Conservation (phyloP, 2,888 invertebrate genomes). For the Limnephilus rhombicus region DNA sequence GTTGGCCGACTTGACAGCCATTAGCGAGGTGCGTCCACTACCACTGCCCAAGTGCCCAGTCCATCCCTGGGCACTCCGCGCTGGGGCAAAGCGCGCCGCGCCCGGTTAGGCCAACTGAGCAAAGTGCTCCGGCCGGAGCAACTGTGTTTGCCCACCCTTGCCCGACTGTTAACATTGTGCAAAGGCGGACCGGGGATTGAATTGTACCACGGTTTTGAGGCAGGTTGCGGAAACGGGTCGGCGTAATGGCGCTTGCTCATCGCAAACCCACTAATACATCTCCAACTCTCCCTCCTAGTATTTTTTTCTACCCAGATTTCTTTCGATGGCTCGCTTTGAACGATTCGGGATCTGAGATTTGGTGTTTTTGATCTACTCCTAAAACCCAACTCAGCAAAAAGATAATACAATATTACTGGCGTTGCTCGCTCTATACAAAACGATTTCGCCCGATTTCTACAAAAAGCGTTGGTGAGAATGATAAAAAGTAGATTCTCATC, state of each 20-base stretch:
- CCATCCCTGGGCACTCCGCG: neutral
- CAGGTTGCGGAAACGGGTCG: slow-evolving; percentile 25
- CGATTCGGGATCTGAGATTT: neutral
- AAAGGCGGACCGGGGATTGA: slow-evolving; percentile 10
- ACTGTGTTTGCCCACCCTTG: slow-evolving; percentile 17
- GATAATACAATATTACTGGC: slow-evolving; percentile 1
- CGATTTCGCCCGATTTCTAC: neutral
- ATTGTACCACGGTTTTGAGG: neutral
- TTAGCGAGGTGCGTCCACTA: neutral
- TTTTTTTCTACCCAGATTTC: neutral
- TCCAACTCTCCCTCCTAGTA: neutral
- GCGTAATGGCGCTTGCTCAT: slow-evolving; percentile 32
- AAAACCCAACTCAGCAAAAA: slow-evolving; percentile 1
- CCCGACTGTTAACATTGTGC: slow-evolving; percentile 28
- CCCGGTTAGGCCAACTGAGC: neutral
- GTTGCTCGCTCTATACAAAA: neutral
- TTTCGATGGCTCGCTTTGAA: neutral
- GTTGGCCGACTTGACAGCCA: neutral
- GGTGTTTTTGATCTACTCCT: neutral
- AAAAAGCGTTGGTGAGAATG: neutral
- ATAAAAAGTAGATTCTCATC: neutral
- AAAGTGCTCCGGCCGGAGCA: slow-evolving; percentile 1
- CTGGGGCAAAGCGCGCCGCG: neutral
- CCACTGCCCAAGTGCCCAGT: neutral
- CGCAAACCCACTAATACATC: slow-evolving; percentile 18